Base-by-base conservation (phyloP, 2,888 invertebrate species). In the Mesopsocus fuscifrons region DNA sequence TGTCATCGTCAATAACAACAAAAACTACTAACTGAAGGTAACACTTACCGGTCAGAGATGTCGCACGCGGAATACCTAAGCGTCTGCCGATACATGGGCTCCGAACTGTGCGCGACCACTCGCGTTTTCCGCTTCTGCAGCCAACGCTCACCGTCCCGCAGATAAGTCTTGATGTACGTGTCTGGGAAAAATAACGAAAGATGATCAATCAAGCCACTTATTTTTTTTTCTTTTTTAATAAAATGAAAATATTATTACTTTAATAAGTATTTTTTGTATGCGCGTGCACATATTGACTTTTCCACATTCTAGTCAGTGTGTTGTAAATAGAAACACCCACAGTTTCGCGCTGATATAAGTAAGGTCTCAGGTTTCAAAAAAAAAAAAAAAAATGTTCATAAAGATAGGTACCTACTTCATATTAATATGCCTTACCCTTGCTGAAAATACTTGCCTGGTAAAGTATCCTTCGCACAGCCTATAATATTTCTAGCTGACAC, bases 131-230 rank as follows among this genome's bases (percentile, higher is more conserved):
- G 79, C 63, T 91, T 91, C 60, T 88, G 85, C 46, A 89, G 66
- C 74, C 85, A 78, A 50, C 83, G 77, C 49, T 85, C 85, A 18
- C 84, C 84, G 57, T 89, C 88, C 45, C 85, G 77, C 46, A 91
- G 68, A 59, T 89, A 91, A 50, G 88, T 91, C 64, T 92, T 91
- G 43, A 91, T 88, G 64, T 92, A 92, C 16, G 89, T 91, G 59
- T 92, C 91, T 57, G 77, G 69, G 53, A 50, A n/a, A 8, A 4
- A 43, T 32, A 11, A n/a, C 17, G 31, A 16, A 17, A 22, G 21
- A 11, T 26, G 20, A 20, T 41, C 33, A n/a, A 3, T 18, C 3
- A 34, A 13, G 15, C 8, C n/a, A n/a, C n/a, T n/a, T n/a, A n/a
- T n/a, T n/a, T n/a, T n/a, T n/a, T n/a, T n/a, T n/a, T n/a, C n/a